Conservation (phyloP, 37 sponge, comb jelly and placozoan genomes). For the Haliclona indistincta region DNA sequence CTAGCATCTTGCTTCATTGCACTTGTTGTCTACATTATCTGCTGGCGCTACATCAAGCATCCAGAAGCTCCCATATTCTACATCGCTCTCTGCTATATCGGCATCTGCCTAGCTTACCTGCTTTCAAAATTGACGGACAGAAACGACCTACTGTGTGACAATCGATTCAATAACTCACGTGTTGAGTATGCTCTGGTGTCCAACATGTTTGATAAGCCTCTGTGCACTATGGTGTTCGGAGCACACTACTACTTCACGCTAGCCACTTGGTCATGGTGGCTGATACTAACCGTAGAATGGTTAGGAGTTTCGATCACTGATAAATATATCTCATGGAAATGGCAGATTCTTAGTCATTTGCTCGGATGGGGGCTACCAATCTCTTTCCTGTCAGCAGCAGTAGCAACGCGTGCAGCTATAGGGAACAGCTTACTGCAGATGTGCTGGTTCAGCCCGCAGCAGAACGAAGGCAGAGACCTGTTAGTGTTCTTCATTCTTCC, state of each 20-base stretch:
- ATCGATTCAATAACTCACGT: neutral
- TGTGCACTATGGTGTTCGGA: slow-evolving; percentile 38
- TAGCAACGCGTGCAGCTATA: neutral
- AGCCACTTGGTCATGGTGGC: slow-evolving; percentile 70
- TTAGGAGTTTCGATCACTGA: slow-evolving; percentile 4
- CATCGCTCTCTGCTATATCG: slow-evolving; percentile 44
- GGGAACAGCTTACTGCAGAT: slow-evolving; percentile 32
- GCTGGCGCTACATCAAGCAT: slow-evolving; percentile 14
- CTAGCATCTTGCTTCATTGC: slow-evolving; percentile 20
- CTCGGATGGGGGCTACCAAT: slow-evolving; percentile 52
- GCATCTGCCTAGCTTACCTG: slow-evolving; percentile 17
- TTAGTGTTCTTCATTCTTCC: slow-evolving; percentile 49
- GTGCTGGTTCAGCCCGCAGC: slow-evolving; percentile 46
- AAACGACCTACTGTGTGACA: slow-evolving; percentile 16
- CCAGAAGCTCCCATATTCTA: slow-evolving; percentile 44
- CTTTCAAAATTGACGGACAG: slow-evolving; percentile 29
- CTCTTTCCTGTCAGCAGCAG: slow-evolving; percentile 15
- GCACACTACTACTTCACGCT: slow-evolving; percentile 51
- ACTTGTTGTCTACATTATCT: slow-evolving; percentile 35
- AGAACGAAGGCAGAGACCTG: slow-evolving; percentile 12
- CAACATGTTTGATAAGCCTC: neutral
- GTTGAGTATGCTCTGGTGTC: slow-evolving; percentile 15
- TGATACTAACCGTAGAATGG: slow-evolving; percentile 40
- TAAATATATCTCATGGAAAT: neutral
- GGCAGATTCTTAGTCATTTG: slow-evolving; percentile 26